These are phyloP conservation scores for Pangasianodon hypophthalmus DNA, from an alignment of 2,113 vertebrate genomes.

Conservation along the genomic window DNA sequence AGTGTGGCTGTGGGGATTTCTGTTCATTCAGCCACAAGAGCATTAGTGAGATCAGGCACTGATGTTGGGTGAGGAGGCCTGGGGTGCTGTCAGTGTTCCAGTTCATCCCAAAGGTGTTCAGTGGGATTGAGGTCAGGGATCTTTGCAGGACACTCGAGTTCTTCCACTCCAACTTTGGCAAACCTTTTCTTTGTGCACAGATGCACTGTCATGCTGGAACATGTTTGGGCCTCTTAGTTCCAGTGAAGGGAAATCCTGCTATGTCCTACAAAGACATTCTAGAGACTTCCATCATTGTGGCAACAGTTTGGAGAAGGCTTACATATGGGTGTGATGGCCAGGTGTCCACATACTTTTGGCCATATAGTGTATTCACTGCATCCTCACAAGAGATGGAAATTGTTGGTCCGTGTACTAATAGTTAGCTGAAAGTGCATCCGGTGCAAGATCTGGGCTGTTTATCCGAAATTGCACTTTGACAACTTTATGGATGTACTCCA, in stretches of 20 bases:
- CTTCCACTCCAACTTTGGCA: not conserved
- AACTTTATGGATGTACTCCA: constrained; percentile 40
- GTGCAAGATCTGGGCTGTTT: constrained; percentile 3
- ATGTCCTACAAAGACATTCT: not conserved
- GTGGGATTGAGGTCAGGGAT: not conserved
- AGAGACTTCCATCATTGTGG: not conserved
- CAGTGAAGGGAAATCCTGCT: not conserved
- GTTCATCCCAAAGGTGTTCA: not conserved
- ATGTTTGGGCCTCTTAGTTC: not conserved
- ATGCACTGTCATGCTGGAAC: not conserved
- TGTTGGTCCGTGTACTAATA: not conserved
- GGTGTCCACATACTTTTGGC: not conserved
- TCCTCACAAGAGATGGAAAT: not conserved
- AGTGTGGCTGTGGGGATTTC: not conserved
- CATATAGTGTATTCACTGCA: not conserved
- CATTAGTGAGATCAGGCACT: not conserved
- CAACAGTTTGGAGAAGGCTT: not conserved
- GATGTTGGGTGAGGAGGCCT: not conserved
- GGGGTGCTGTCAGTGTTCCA: not conserved
- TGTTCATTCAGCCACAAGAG: not conserved
- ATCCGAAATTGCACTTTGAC: constrained; percentile 26
- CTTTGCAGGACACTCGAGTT: not conserved
- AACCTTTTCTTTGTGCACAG: not conserved
- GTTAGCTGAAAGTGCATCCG: not conserved
- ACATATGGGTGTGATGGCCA: not conserved